These are phyloP conservation scores for Chrosomus eos DNA, from an alignment of 2,797 vertebrate genomes.

Conservation along the genomic window DNA sequence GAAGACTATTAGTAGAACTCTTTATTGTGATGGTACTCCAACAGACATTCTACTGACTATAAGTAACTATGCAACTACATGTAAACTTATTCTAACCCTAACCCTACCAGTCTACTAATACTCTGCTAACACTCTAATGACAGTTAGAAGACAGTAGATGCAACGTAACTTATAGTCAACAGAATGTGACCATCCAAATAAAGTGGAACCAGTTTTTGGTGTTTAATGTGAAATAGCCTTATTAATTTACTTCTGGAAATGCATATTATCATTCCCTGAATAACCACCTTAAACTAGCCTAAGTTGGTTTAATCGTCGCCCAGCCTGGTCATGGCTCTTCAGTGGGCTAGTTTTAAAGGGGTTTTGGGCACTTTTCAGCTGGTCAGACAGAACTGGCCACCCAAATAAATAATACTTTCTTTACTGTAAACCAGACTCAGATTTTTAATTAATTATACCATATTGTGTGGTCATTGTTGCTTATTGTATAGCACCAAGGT, in stretches of 20 bases:
- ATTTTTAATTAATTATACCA: neutral
- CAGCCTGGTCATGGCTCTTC: neutral
- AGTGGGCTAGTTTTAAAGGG: neutral
- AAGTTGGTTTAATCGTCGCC: neutral
- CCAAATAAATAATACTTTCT: conserved; percentile 25
- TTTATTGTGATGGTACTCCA: no score
- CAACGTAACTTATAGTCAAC: no score
- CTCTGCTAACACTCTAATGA: no score
- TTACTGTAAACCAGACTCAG: neutral
- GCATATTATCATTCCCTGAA: neutral
- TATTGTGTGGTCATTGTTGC: neutral
- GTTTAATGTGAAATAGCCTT: neutral
- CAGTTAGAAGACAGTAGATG: no score
- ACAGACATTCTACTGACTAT: no score
- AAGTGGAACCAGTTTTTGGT: neutral
- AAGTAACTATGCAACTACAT: no score
- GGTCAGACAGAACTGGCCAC: neutral
- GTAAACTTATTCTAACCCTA: no score
- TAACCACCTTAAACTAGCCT: neutral
- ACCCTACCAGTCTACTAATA: no score
- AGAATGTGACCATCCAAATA: no score
- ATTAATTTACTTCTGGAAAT: neutral
- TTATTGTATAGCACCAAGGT: neutral
- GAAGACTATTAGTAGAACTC: no score
- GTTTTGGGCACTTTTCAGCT: neutral